A percentile compares a stretch with the other conserved stretches of the same genome.
These are phyloP conservation scores for Ara ararauna DNA, from an alignment of 2,797 vertebrate genomes.

Conservation along the genomic window DNA sequence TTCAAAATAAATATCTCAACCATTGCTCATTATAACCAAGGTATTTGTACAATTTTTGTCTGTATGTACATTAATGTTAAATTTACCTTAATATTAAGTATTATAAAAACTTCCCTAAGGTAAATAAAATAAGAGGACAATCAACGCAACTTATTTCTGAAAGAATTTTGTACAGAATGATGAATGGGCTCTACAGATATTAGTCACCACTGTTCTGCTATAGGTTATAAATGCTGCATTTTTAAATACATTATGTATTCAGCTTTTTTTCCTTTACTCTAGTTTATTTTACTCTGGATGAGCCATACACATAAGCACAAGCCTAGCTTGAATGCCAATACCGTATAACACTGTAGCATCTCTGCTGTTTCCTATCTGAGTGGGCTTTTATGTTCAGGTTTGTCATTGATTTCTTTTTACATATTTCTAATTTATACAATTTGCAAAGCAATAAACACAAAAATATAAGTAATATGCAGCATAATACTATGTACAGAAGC, in stretches of 20 bases:
- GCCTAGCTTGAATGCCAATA: neutral
- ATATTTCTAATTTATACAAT: neutral
- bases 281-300: neutral
- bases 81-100: neutral
- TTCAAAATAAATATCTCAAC: neutral
- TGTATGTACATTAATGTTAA: neutral
- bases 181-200: neutral
- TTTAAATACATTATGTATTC: neutral
- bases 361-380: neutral
- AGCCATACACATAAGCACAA: neutral
- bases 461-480: neutral
- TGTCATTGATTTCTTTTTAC: neutral
- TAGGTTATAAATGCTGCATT: neutral
- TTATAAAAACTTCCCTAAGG: neutral
- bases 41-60: neutral
- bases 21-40: neutral
- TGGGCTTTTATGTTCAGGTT: neutral
- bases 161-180: neutral
- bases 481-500: neutral
- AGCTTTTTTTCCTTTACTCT: neutral
- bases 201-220: neutral
- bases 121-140: neutral
- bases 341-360: neutral
- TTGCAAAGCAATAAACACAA: neutral
- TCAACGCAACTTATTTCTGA: rapidly evolving